phyloP scores from a whole-genome alignment of 2,888 invertebrate species.

The Agonopterix alstromeriana region DNA sequence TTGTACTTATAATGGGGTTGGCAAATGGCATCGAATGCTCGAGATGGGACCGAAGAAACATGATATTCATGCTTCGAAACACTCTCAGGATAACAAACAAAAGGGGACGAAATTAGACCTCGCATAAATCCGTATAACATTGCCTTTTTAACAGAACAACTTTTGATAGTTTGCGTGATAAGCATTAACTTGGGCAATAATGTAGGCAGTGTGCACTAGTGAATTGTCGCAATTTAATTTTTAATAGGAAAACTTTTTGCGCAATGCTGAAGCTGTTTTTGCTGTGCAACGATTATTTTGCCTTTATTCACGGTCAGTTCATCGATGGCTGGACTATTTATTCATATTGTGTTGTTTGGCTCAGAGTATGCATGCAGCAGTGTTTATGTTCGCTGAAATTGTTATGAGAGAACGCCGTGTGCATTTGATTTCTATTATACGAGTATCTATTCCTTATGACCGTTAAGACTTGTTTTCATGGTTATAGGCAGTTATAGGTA shows the following conservation, averaged over 20 bases:
- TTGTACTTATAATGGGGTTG: neutral
- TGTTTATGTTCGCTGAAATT: slow-evolving; percentile 31
- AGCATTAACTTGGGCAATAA: slow-evolving; percentile 32
- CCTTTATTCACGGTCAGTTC: neutral
- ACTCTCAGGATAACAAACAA: slow-evolving; percentile 9
- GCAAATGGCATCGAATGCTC: slow-evolving; percentile 20
- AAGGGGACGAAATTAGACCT: slow-evolving; percentile 2
- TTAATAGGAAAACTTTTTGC: slow-evolving; percentile 52
- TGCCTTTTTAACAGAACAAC: slow-evolving; percentile 4
- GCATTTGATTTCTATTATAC: slow-evolving; percentile 9
- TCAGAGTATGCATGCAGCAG: slow-evolving; percentile 23
- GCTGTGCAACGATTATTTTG: slow-evolving; percentile 9
- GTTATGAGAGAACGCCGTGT: slow-evolving; percentile 22
- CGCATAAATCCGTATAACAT: neutral
- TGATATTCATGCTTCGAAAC: slow-evolving; percentile 13
- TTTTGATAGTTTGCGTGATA: slow-evolving; percentile 21
- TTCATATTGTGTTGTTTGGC: slow-evolving; percentile 22
- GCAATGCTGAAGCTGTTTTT: slow-evolving; percentile 27
- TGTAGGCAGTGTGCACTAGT: slow-evolving; percentile 35
- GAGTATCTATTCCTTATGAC: slow-evolving; percentile 2
- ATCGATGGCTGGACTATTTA: neutral
- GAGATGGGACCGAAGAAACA: slow-evolving; percentile 19
- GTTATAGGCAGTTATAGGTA: slow-evolving; percentile 1
- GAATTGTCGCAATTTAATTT: slow-evolving; percentile 31
- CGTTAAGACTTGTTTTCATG: slow-evolving; percentile 5